Evolutionary conservation across 1,140 invertebrate genomes (phyloP).

Genomic region (Drosophila arizonae): DNA sequence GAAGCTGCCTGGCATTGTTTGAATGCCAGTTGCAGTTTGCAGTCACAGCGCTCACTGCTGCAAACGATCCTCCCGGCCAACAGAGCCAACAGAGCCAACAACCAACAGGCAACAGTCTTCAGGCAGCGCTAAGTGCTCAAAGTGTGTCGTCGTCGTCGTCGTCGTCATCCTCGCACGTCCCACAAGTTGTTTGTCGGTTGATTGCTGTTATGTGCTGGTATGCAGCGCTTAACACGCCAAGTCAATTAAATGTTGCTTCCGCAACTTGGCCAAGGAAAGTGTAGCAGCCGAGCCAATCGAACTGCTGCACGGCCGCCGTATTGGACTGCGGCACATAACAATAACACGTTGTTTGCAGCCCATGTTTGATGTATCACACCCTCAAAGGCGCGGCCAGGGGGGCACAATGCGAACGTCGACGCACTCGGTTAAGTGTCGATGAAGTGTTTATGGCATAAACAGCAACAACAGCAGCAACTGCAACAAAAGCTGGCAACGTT

Average conservation of each 20-base stretch:
- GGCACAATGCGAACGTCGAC: conserved; percentile 18
- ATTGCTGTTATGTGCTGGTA: conserved; percentile 74
- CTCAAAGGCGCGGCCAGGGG: conserved; percentile 2
- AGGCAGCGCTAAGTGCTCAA: conserved; percentile 51
- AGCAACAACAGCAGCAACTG: conserved; percentile 20
- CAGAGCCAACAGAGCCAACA: neutral
- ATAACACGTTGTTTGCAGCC: conserved; percentile 50
- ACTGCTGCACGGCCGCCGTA: conserved; percentile 5
- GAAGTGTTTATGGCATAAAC: conserved; percentile 70
- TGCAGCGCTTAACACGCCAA: conserved; percentile 76
- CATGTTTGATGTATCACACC: conserved; percentile 62
- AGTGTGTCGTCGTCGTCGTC: conserved; percentile 34
- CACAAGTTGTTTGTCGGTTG: conserved; percentile 71
- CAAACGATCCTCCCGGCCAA: neutral
- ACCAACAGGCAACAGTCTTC: neutral
- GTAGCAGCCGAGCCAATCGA: conserved; percentile 36
- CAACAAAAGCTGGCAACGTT: neutral
- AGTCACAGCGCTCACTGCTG: neutral
- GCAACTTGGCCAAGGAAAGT: conserved; percentile 64
- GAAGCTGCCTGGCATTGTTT: conserved; percentile 71
- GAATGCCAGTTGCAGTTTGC: conserved; percentile 39
- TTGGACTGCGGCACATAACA: conserved; percentile 18
- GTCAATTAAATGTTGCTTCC: conserved; percentile 81
- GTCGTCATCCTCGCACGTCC: conserved; percentile 42
- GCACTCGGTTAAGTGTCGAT: conserved; percentile 58